Base-by-base conservation (phyloP, 2,113 vertebrate genomes). In the Nestor notabilis region DNA sequence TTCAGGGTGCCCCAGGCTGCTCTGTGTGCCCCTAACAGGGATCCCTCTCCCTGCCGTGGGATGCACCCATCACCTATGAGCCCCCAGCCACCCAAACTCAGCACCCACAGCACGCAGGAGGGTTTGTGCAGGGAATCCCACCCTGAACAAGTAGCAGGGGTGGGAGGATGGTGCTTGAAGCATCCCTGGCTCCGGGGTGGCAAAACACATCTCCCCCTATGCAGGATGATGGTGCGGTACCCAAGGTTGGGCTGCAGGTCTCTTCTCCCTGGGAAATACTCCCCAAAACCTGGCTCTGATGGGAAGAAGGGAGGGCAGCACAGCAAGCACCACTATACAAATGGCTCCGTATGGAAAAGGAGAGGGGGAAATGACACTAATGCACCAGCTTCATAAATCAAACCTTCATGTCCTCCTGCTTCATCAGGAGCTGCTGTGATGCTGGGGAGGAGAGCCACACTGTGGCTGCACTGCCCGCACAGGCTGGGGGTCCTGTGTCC, bases 381-480 rank as follows among this genome's bases (percentile, higher is more conserved):
- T 29, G 43, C 52, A 64, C 35, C 37, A 13, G 58, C 28, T 89
- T n/a, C 29, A 76, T 83, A 64, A 93, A 89, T 64, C 76, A 91
- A 90, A 47, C 14, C 17, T n/a, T 71, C 4, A 0, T 7, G 15
- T 49, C 5, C 1, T 23, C 35, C 55, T 29, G 41, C 78, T 84
- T 77, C 86, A 74, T 60, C 58, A n/a, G 74, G 78, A 95, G 44
- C 69, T 65, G 52, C 69, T 46, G 86, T 44, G 13, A 5, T 12
- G 12, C 17, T 5, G 2, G 7, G 20, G 24, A 64, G 29, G 23
- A 79, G 23, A 86, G n/a, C 35, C 74, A 75, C 5, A 2, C 28
- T 3, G 5, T 0, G 2, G 37, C 23, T 5, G 2, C 39, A 5
- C 39, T 7, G 9, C n/a, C 74, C 1, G 4, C 37, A 68, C 5